Base-by-base conservation (phyloP, 2,888 invertebrate genomes). In the Sabellastarte sp. region DNA sequence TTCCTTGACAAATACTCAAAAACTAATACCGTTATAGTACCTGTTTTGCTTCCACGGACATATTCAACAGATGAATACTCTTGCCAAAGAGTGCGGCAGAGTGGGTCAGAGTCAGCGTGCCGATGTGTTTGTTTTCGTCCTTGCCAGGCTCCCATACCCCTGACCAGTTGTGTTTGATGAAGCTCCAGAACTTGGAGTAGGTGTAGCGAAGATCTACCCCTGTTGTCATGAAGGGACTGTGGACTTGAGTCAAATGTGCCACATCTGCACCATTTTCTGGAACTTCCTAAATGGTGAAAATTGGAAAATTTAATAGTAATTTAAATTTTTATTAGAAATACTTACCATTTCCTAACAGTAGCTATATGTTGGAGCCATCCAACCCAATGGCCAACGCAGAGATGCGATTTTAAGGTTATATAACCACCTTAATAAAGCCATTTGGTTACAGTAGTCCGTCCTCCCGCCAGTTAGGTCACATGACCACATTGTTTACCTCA, bases 231-330 rank as follows among this genome's bases (percentile, higher is more conserved):
- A 85, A 81, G 0, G 89, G 87, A 0, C 88, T 88, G 73, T 95
- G 95, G 0, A 95, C 88, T 0, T 90, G 89, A 60, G 87, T 87
- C 29, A 95, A 86, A 78, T 95, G 95, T 0, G 91, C 90, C 1
- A 91, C 87, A 76, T 95, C 94, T 0, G 93, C 91, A 0, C 93
- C 94, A 75, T 95, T 95, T 80, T 94, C 94, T 0, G 93, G 93
- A 50, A 94, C 91, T 75, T 95, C 93, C 91, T 92, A 84, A 1
- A n/a, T n/a, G n/a, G n/a, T n/a, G n/a, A n/a, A n/a, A n/a, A n/a
- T n/a, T n/a, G n/a, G n/a, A n/a, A n/a, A n/a, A n/a, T n/a, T n/a
- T n/a, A n/a, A n/a, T n/a, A n/a, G n/a, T n/a, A n/a, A n/a, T n/a
- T n/a, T n/a, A n/a, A n/a, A n/a, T n/a, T n/a, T n/a, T n/a, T n/a